Conservation (phyloP, 2,113 vertebrate species). For the Ictalurus punctatus region DNA sequence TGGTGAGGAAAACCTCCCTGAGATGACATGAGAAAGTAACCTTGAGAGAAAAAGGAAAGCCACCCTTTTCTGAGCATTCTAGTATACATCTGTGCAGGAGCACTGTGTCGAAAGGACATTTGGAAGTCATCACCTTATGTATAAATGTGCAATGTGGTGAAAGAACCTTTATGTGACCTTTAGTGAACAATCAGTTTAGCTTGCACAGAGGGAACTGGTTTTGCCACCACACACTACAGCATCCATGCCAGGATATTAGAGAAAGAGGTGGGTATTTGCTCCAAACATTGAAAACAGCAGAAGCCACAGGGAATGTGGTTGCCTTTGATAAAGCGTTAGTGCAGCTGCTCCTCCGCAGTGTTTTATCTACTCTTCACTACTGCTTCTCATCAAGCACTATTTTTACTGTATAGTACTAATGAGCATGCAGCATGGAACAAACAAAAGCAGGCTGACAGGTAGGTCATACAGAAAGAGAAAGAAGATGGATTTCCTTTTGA, state of each 20-base stretch:
- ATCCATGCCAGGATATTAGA: conserved; percentile 23
- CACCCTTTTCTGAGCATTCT: neutral
- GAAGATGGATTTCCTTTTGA: conserved; percentile 5
- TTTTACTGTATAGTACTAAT: conserved; percentile 63
- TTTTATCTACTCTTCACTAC: conserved; percentile 56
- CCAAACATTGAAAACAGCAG: neutral
- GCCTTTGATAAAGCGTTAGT: conserved; percentile 61
- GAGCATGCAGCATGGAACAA: conserved; percentile 26
- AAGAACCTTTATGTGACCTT: conserved; percentile 17
- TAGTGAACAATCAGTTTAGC: conserved; percentile 19
- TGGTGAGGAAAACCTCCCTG: neutral
- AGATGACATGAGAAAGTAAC: conserved; percentile 1
- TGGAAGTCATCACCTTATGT: neutral
- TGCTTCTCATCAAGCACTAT: conserved; percentile 26
- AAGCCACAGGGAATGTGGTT: conserved; percentile 31
- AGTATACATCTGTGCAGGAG: neutral
- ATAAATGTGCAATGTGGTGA: neutral
- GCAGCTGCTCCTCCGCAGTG: conserved; percentile 39
- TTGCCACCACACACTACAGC: neutral
- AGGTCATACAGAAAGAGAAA: conserved; percentile 22
- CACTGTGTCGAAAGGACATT: neutral
- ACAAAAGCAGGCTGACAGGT: conserved; percentile 44
- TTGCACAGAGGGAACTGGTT: conserved; percentile 7
- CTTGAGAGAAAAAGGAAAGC: conserved; percentile 18
- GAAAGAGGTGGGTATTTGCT: conserved; percentile 22